Conservation (phyloP, 2,888 invertebrate species). For the Drosophila algonquin region DNA sequence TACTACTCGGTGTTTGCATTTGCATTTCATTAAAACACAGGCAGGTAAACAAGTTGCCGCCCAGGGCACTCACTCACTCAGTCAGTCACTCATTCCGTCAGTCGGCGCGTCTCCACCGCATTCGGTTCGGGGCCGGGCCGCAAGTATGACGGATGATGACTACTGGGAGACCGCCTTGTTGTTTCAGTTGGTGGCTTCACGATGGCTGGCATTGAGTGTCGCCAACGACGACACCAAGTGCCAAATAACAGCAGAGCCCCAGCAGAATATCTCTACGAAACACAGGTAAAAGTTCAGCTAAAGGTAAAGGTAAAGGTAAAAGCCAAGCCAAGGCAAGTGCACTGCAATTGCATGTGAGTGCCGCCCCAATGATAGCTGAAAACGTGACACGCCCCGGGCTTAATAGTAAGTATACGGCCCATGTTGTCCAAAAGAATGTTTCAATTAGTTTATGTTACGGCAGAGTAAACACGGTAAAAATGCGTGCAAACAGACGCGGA, state of each 20-base stretch:
- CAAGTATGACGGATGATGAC: conserved; percentile 40
- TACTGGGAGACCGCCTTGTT: conserved; percentile 27
- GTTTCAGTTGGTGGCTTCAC: conserved; percentile 35
- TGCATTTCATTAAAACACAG: conserved; percentile 76
- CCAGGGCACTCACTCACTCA: conserved; percentile 27
- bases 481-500: conserved; percentile 70
- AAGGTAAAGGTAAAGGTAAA: conserved; percentile 3
- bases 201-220: conserved; percentile 36
- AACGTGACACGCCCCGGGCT: conserved; percentile 68
- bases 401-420: conserved; percentile 61
- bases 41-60: conserved; percentile 60
- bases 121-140: conserved; percentile 4
- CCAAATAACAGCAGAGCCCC: conserved; percentile 40
- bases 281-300: conserved; percentile 6
- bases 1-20: conserved; percentile 63
- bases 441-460: conserved; percentile 74
- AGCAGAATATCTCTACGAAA: background rate
- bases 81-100: background rate
- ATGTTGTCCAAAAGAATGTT: conserved; percentile 49
- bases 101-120: conserved; percentile 33
- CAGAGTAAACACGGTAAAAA: conserved; percentile 75
- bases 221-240: conserved; percentile 34
- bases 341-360: conserved; percentile 49
- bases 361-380: conserved; percentile 46
- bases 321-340: conserved; percentile 22